phyloP scores from a whole-genome alignment of 2,797 vertebrate genomes.

The Adelosebastes latens region DNA sequence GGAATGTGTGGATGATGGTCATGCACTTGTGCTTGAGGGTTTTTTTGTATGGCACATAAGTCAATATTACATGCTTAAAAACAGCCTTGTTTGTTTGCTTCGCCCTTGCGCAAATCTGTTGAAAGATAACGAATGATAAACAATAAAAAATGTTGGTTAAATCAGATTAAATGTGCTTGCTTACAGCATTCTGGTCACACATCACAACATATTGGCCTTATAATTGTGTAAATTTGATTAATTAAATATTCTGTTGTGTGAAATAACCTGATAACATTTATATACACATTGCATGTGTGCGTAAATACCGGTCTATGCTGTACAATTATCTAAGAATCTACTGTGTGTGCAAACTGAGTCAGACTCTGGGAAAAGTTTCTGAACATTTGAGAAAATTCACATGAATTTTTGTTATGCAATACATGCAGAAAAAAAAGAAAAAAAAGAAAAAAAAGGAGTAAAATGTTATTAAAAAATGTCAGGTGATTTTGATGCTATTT shows the following conservation, averaged over 20 bases:
- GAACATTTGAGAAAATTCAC: constrained; percentile 5
- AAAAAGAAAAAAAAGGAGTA: not conserved
- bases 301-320: not conserved
- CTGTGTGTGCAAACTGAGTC: constrained; percentile 19
- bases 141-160: not conserved
- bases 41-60: constrained; percentile 37
- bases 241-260: not conserved
- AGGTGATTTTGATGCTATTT: constrained; percentile 2
- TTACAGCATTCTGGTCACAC: not conserved
- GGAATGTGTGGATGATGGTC: constrained; percentile 24
- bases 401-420: constrained; percentile 10
- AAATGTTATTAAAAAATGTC: not conserved
- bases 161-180: constrained; percentile 8
- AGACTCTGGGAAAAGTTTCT: not conserved
- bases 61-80: constrained; percentile 38
- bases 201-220: not conserved
- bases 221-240: constrained; percentile 1
- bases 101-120: not conserved
- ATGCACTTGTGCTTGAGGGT: constrained; percentile 56
- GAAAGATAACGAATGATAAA: constrained; percentile 2
- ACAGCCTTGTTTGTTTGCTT: constrained; percentile 5
- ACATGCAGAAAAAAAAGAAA: constrained; percentile 5
- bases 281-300: constrained; percentile 42
- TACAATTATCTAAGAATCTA: constrained; percentile 3
- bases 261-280: constrained; percentile 27